Conservation (phyloP, 1,140 invertebrate species). For the Drosophila baimaii region DNA sequence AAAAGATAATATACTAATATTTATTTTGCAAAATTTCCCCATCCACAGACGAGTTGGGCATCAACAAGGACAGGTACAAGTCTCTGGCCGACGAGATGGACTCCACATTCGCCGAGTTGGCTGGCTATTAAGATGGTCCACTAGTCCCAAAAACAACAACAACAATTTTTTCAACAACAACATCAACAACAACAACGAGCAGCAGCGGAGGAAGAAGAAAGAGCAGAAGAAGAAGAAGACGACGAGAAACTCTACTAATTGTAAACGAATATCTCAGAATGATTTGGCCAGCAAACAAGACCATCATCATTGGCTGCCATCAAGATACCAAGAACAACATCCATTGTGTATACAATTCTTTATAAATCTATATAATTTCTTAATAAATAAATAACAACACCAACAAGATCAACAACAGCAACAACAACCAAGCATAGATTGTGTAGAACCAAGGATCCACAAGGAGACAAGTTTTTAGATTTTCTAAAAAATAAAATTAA, state of each 20-base stretch:
- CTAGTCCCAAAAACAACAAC: conserved; percentile 19
- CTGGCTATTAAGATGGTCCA: conserved; percentile 88
- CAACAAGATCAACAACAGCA: conserved; percentile 69
- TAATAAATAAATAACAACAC: conserved; percentile 83
- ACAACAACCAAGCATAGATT: conserved; percentile 61
- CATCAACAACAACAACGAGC: conserved; percentile 20
- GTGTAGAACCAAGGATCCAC: conserved; percentile 38
- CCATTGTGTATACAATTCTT: conserved; percentile 76
- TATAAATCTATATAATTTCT: conserved; percentile 73
- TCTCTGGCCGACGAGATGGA: conserved; percentile 97
- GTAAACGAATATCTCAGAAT: conserved; percentile 75
- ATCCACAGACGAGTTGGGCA: conserved; percentile 96
- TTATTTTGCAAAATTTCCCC: conserved; percentile 1
- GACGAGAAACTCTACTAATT: conserved; percentile 66
- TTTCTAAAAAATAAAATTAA: conserved; percentile 57
- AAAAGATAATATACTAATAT: conserved; percentile 13
- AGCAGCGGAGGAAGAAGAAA: conserved; percentile 28
- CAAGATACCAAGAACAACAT: conserved; percentile 75
- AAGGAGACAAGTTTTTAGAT: conserved; percentile 22
- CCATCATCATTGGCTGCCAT: conserved; percentile 14
- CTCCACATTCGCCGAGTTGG: conserved; percentile 98
- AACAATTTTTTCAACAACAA: conserved; percentile 17
- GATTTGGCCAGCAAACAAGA: conserved; percentile 51
- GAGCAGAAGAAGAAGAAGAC: conserved; percentile 19
- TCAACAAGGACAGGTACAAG: conserved; percentile 99